These are phyloP conservation scores for Zoroaster sp. DNA, from an alignment of 53 echinoderm and acorn worm genomes.

Conservation along the genomic window DNA sequence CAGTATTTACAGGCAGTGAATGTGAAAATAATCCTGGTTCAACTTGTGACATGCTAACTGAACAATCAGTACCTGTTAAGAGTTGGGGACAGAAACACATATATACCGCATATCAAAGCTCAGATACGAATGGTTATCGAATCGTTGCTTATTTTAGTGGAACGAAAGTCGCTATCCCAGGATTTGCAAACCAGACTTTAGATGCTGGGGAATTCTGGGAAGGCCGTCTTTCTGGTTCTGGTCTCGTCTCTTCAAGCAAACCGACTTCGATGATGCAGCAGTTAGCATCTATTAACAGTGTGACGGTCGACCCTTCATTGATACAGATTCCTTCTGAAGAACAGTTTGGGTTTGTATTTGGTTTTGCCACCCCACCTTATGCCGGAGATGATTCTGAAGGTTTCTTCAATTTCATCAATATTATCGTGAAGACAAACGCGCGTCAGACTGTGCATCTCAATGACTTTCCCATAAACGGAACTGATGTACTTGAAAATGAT, in stretches of 20 bases:
- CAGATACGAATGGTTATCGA: slow-evolving; percentile 41
- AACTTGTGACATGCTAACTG: slow-evolving; percentile 49
- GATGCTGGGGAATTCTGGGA: slow-evolving; percentile 61
- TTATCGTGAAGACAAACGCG: slow-evolving; percentile 42
- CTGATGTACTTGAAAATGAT: neutral
- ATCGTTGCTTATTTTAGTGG: slow-evolving; percentile 50
- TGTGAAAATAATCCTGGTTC: slow-evolving; percentile 47
- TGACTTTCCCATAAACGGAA: slow-evolving; percentile 1
- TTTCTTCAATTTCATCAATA: slow-evolving; percentile 63
- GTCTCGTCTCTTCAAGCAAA: slow-evolving; percentile 55
- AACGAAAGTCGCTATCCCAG: slow-evolving; percentile 57
- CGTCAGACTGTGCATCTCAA: slow-evolving; percentile 41
- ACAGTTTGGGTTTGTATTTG: slow-evolving; percentile 66
- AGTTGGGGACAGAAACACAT: slow-evolving; percentile 70
- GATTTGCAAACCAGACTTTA: neutral
- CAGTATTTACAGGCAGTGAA: slow-evolving; percentile 48
- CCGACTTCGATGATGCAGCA: slow-evolving; percentile 62
- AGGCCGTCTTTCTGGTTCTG: slow-evolving; percentile 48
- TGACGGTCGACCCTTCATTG: slow-evolving; percentile 60
- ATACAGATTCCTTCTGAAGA: slow-evolving; percentile 69
- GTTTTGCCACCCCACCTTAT: slow-evolving; percentile 64
- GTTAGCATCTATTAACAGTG: slow-evolving; percentile 13
- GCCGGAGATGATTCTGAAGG: slow-evolving; percentile 55
- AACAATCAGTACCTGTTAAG: slow-evolving; percentile 59
- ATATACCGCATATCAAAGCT: slow-evolving; percentile 38